phyloP scores from a whole-genome alignment of 2,797 vertebrate species.

The Gobionotothen gibberifrons region DNA sequence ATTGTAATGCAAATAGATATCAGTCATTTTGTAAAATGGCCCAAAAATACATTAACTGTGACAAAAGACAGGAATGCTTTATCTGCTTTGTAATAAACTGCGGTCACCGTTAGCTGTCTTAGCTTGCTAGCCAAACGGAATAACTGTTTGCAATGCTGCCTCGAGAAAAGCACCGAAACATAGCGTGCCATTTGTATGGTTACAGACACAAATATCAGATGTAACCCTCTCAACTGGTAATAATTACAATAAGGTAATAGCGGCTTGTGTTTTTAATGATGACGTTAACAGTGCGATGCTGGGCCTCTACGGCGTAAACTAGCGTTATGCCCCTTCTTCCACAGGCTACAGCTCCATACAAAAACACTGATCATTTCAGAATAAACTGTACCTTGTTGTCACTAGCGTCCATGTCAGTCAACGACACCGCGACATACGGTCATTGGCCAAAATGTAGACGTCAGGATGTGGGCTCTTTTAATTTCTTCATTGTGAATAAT shows the following conservation, averaged over 20 bases:
- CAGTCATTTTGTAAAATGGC: not conserved
- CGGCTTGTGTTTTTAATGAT: not conserved
- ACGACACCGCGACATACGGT: conserved; percentile 59
- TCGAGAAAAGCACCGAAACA: conserved; percentile 19
- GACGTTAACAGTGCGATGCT: not conserved
- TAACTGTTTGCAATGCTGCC: not conserved
- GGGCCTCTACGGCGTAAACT: conserved; percentile 25
- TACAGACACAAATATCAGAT: not conserved
- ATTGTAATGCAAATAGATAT: not conserved
- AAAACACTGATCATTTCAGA: conserved; percentile 1
- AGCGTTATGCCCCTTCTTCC: not conserved
- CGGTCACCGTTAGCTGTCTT: conserved; percentile 53
- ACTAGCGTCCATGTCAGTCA: conserved; percentile 83
- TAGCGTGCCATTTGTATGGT: not conserved
- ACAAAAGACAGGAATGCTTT: not conserved
- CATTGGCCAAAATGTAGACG: conserved; percentile 72
- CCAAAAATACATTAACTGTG: accelerated
- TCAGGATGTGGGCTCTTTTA: conserved; percentile 74
- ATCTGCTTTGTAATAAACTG: not conserved
- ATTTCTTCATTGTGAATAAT: conserved; percentile 76
- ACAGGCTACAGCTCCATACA: conserved; percentile 26
- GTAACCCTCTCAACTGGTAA: not conserved
- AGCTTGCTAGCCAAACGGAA: conserved; percentile 42
- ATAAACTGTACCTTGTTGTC: conserved; percentile 82
- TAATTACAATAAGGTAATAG: not conserved